These are phyloP conservation scores for Nomada goodeniana DNA, from an alignment of 2,888 invertebrate species.

Conservation along the genomic window DNA sequence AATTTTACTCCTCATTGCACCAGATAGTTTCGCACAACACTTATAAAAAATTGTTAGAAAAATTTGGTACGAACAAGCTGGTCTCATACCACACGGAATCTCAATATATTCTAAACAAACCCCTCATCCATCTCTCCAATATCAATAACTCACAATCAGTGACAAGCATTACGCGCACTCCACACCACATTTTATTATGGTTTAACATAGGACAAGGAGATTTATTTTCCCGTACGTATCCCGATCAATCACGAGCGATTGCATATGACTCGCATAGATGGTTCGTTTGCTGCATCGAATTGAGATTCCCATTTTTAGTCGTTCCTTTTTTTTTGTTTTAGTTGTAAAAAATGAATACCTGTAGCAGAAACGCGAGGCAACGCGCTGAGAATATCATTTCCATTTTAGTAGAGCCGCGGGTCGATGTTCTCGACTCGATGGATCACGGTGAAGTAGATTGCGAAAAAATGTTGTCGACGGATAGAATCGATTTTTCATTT, in stretches of 20 bases:
- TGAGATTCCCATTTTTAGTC: conserved; percentile 16
- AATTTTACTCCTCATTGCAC: too few relatives aligned
- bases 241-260: conserved; percentile 7
- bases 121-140: too few relatives aligned
- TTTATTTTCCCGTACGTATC: too few relatives aligned
- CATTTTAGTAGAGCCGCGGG: not conserved
- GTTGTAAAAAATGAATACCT: conserved; percentile 11
- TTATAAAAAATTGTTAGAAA: too few relatives aligned
- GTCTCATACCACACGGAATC: too few relatives aligned
- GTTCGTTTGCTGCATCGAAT: conserved; percentile 9
- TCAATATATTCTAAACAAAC: too few relatives aligned
- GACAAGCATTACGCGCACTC: too few relatives aligned
- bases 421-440: not conserved
- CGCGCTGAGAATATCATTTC: conserved; percentile 27
- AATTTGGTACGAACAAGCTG: too few relatives aligned
- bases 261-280: not conserved
- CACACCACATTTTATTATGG: too few relatives aligned
- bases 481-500: conserved; percentile 38
- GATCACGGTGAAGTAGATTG: not conserved
- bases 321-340: too few relatives aligned
- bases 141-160: too few relatives aligned
- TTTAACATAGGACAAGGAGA: not conserved
- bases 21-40: too few relatives aligned
- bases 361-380: not conserved
- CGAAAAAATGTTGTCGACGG: conserved; percentile 15